Evolutionary conservation across 1,140 invertebrate species (phyloP).

Genomic region (Lepidurus apus): DNA sequence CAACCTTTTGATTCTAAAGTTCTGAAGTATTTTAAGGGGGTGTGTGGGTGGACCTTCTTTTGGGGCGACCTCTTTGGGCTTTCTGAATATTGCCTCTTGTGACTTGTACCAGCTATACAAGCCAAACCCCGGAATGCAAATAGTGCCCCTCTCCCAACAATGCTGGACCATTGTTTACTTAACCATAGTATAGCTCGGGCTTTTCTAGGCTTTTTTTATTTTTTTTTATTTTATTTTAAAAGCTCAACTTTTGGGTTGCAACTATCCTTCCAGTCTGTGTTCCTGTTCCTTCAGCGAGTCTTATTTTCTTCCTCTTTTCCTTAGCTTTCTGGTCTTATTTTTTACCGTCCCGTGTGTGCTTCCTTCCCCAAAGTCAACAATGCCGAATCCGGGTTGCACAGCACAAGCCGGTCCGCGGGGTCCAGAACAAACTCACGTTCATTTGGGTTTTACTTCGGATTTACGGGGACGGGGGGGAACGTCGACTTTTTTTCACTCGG

Average conservation of each 20-base stretch:
- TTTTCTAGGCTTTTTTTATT: neutral
- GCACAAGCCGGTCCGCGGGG: neutral
- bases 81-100: neutral
- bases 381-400: conserved; percentile 7
- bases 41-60: neutral
- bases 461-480: neutral
- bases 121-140: conserved; percentile 1
- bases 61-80: neutral
- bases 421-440: neutral
- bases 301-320: neutral
- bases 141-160: neutral
- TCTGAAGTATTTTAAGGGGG: no score
- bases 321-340: neutral
- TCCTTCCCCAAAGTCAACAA: conserved; percentile 14
- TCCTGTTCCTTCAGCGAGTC: neutral
- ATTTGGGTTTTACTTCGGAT: neutral
- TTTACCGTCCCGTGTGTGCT: neutral
- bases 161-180: neutral
- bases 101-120: neutral
- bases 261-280: neutral
- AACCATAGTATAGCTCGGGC: neutral
- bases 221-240: neutral
- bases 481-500: neutral
- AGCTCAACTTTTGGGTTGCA: neutral
- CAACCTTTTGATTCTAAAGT: no score